These are phyloP conservation scores for Umimayanthus kanabou DNA, from an alignment of 92 coral and sea anemone species.

Conservation along the genomic window DNA sequence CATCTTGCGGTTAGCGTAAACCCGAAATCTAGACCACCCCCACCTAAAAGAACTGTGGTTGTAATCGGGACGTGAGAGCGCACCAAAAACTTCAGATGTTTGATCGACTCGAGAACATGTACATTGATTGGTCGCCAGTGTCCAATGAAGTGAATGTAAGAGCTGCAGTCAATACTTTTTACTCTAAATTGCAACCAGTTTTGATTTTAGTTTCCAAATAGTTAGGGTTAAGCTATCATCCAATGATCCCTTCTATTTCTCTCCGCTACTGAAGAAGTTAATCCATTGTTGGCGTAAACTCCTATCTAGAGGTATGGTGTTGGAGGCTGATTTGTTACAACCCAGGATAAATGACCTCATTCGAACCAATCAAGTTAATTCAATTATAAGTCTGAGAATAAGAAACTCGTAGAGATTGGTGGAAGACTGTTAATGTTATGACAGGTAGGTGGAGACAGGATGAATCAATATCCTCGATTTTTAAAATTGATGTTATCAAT, in stretches of 20 bases:
- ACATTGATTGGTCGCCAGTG: not conserved
- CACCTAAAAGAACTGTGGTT: not conserved
- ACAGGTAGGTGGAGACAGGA: conserved; percentile 24
- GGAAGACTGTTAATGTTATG: not conserved
- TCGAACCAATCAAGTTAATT: no score
- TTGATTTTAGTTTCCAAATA: not conserved
- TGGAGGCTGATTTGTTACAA: not conserved
- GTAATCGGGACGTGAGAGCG: not conserved
- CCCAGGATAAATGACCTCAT: not conserved
- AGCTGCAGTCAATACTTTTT: not conserved
- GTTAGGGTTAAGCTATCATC: not conserved
- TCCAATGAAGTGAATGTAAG: not conserved
- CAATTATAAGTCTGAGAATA: no score
- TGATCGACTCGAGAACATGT: conserved; percentile 2
- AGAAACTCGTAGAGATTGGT: not conserved
- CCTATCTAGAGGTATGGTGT: not conserved
- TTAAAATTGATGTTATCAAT: conserved; percentile 20
- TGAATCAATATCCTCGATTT: not conserved
- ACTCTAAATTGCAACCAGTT: not conserved
- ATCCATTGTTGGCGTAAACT: not conserved
- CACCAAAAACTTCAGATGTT: not conserved
- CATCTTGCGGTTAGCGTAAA: not conserved
- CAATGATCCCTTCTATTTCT: not conserved
- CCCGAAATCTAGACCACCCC: conserved; percentile 4
- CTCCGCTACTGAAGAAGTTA: not conserved